Base-by-base conservation (phyloP, 2,113 vertebrate species). In the Melospiza melodia region DNA sequence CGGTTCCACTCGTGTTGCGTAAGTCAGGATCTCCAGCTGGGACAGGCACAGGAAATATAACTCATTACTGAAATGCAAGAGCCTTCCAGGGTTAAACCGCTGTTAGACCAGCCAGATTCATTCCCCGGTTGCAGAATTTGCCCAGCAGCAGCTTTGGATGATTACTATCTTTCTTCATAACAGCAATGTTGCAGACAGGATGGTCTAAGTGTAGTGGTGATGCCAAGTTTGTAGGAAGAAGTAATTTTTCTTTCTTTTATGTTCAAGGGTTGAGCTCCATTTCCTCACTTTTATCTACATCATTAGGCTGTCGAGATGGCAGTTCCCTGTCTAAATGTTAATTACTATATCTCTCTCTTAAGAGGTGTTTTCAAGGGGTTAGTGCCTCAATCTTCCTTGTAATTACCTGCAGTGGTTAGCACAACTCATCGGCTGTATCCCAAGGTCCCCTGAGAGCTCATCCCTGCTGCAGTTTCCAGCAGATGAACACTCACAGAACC, bases 11-110 rank as follows among this genome's bases (percentile, higher is more conserved):
- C 0, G 0, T 8, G 6, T 80, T 94, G 85, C 5, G 0, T 44
- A 88, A 90, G 44, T 54, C 57, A 63, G 91, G 76, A 93, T 81
- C 93, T 95, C 92, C 90, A 94, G 75, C 74, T 58, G 89, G 91
- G 81, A 86, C 39, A 93, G 90, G 77, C 3, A 10, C 87, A 86
- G 87, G 84, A 95, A 96, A 96, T 58, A 75, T 2, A 82, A 68
- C 67, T 94, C 79, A 31, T 68, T 93, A 87, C 33, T 73, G 80
- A 91, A 93, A 95, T 39, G 67, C 49, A 86, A 62, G 78, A 90
- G 75, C 54, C 79, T 89, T 84, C 68, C 81, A 79, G 90, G 49
- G 43, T 74, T 93, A 78, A 93, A 61, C 41, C 7, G 2, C 68
- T 87, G 49, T 78, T 83, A 85, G 71, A 90, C 48, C 65, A 85